These are phyloP conservation scores for Drosophila nr. perissopoda DNA, from an alignment of 2,888 invertebrate species.

Conservation along the genomic window DNA sequence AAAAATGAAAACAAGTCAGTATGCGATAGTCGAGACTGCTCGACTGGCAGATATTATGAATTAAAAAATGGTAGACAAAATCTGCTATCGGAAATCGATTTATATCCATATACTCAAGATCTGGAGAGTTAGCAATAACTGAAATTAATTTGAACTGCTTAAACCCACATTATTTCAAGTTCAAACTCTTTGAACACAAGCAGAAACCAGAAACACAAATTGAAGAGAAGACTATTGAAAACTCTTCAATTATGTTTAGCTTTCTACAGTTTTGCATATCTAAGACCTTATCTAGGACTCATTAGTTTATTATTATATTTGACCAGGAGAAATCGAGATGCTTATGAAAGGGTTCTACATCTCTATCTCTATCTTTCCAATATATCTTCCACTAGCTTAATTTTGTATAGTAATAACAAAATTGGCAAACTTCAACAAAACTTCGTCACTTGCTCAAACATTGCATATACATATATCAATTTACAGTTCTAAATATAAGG, in stretches of 20 bases:
- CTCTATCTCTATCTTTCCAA: background rate
- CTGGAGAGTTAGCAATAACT: background rate
- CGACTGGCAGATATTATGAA: too few relatives aligned
- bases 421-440: background rate
- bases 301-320: too few relatives aligned
- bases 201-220: background rate
- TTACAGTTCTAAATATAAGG: background rate
- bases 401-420: background rate
- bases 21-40: background rate
- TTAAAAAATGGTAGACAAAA: too few relatives aligned
- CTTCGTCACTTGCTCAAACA: background rate
- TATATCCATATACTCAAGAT: background rate
- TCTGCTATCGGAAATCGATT: background rate
- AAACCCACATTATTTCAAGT: background rate
- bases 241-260: background rate
- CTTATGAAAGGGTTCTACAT: background rate
- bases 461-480: background rate
- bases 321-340: background rate
- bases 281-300: rapidly evolving
- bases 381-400: background rate
- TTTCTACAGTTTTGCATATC: background rate
- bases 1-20: background rate
- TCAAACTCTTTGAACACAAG: background rate
- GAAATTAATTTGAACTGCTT: background rate
- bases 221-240: background rate